Conservation (phyloP, 1,140 invertebrate species). For the Achroia grisella region DNA sequence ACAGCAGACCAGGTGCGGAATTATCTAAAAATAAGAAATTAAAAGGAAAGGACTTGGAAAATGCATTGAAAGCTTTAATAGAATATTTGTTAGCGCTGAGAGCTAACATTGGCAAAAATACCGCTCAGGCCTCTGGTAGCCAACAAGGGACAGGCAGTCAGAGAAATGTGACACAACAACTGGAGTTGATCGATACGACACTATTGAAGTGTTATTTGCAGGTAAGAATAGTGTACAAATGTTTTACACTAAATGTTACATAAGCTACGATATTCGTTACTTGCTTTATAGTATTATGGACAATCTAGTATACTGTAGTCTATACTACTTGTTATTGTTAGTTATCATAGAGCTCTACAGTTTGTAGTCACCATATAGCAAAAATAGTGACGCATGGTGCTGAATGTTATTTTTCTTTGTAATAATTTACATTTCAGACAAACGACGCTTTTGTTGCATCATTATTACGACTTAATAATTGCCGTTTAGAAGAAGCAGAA, state of each 20-base stretch:
- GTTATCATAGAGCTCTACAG: too few species aligned
- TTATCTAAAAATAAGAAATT: conserved; percentile 60
- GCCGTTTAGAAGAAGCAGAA: conserved; percentile 95
- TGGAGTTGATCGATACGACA: conserved; percentile 97
- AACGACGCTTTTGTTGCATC: conserved; percentile 96
- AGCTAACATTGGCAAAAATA: conserved; percentile 70
- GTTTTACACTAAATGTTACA: too few species aligned
- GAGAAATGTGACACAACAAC: conserved; percentile 76
- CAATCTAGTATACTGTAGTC: too few species aligned
- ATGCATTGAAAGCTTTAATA: conserved; percentile 90
- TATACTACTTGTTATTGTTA: too few species aligned
- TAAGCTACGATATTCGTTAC: too few species aligned
- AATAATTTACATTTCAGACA: conserved; percentile 76
- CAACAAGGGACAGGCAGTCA: conserved; percentile 47
- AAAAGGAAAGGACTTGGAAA: conserved; percentile 90
- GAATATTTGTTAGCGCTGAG: conserved; percentile 90
- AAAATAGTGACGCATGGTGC: too few species aligned
- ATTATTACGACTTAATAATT: conserved; percentile 93
- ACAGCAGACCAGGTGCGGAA: conserved; percentile 77
- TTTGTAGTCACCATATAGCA: too few species aligned
- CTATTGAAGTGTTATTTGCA: conserved; percentile 96
- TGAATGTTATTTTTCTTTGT: conserved; percentile 3
- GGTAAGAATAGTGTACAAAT: too few species aligned
- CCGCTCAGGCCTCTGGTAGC: conserved; percentile 37
- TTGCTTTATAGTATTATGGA: too few species aligned